A percentile compares a stretch with the other conserved stretches of the same genome.
Evolutionary conservation across 1,140 invertebrate genomes (phyloP).

Genomic region (Apis mellifera): Amel_HAv3.1 CM009946.2:1108001-1108500

Average conservation of each 20-base stretch:
- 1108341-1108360: not conserved
- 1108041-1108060: slow-evolving; percentile 39
- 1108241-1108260: not conserved
- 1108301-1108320: not conserved
- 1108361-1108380: not conserved
- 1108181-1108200: no score
- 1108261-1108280: not conserved
- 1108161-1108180: no score
- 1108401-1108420: not conserved
- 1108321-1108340: not conserved
- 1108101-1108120: not conserved
- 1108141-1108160: no score
- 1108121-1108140: not conserved
- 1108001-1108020: not conserved
- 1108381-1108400: not conserved
- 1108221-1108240: no score
- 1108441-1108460: not conserved
- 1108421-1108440: not conserved
- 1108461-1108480: not conserved
- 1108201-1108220: no score
- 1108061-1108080: not conserved
- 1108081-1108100: not conserved
- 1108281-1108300: not conserved
- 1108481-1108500: no score
- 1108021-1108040: not conserved